Percentiles rank a stretch among this genome's conserved stretches.
phyloP scores from a whole-genome alignment of 2,113 vertebrate genomes.

The Butorides virescens region DNA sequence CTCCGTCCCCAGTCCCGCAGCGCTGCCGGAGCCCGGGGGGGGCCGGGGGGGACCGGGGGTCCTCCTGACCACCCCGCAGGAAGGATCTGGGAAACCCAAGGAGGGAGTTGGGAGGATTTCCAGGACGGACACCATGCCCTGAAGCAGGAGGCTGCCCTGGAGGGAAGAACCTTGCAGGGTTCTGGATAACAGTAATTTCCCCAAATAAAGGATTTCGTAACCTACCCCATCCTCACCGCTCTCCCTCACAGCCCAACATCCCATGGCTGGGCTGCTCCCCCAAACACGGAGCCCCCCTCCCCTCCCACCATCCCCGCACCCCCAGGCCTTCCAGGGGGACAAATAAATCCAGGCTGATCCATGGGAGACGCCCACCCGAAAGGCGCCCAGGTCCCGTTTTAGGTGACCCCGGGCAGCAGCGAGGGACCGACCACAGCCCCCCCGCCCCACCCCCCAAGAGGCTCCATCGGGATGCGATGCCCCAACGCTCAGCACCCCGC shows the following conservation, averaged over 20 bases:
- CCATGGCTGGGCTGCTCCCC: neutral
- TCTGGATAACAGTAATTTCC: neutral
- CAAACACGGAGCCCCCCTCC: neutral
- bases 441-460: too few species aligned
- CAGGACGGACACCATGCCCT: neutral
- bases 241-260: neutral
- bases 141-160: rapidly evolving
- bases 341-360: neutral
- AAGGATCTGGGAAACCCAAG: too few species aligned
- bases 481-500: neutral
- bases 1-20: too few species aligned
- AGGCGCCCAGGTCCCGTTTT: rapidly evolving
- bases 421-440: neutral
- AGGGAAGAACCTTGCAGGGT: neutral
- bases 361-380: neutral
- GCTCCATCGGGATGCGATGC: neutral
- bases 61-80: too few species aligned
- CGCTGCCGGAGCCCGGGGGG: too few species aligned
- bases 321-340: too few species aligned
- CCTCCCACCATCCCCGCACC: neutral
- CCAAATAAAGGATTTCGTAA: neutral
- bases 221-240: rapidly evolving
- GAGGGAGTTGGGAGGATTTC: neutral
- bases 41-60: too few species aligned
- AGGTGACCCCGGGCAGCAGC: neutral